Evolutionary conservation across 1,140 invertebrate genomes (phyloP).

Genomic region (Formica exsecta): DNA sequence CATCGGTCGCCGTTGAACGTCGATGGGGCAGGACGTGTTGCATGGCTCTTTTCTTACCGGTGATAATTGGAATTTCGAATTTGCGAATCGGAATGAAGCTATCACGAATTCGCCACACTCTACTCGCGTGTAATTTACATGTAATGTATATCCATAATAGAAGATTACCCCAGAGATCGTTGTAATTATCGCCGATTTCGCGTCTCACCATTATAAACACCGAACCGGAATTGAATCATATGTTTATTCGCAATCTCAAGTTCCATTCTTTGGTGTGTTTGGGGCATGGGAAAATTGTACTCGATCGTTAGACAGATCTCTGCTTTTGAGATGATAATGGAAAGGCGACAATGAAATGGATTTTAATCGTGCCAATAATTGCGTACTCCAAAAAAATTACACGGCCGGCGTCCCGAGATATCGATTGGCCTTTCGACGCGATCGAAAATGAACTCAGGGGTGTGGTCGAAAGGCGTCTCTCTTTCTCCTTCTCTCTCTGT

Average conservation of each 20-base stretch:
- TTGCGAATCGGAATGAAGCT: neutral
- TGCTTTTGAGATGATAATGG: neutral
- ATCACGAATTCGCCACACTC: neutral
- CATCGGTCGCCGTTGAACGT: neutral
- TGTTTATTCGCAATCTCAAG: neutral
- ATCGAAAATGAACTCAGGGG: constrained; percentile 69
- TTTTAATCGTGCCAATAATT: constrained; percentile 3
- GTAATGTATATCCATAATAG: neutral
- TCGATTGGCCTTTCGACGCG: constrained; percentile 59
- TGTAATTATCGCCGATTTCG: neutral
- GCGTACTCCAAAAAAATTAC: neutral
- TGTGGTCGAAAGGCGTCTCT: constrained; percentile 61
- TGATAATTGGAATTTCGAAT: neutral
- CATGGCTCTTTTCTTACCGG: neutral
- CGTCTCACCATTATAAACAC: neutral
- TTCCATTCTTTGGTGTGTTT: neutral
- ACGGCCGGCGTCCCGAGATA: constrained; percentile 25
- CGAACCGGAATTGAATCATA: neutral
- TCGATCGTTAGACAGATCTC: neutral
- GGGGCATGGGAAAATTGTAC: neutral
- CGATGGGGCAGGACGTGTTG: no score
- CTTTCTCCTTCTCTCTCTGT: neutral
- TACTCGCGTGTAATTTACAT: neutral
- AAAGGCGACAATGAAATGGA: neutral
- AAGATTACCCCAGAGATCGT: neutral